Base-by-base conservation (phyloP, 92 coral and sea anemone species). In the Epizoanthus scotinus region DNA sequence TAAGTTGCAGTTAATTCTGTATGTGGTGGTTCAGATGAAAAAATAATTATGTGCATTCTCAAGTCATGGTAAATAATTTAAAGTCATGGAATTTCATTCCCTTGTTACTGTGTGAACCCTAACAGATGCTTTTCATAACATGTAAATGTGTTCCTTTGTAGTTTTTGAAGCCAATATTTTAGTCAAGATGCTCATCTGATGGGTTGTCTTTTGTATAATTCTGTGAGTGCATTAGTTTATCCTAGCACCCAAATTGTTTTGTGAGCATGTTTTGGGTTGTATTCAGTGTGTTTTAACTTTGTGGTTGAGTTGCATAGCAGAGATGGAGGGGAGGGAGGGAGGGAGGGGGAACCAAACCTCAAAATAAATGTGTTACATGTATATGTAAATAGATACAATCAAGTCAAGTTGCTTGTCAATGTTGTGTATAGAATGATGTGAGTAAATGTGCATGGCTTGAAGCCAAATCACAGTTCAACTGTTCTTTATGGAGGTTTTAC, bases 291-390 rank as follows among this genome's bases (percentile, higher is more conserved):
- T 71, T 71, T 71, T 52, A 50, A 52, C 61, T 15, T 26, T 52
- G 44, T 44, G 78, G 62, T 21, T 7, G 34, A 24, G 38, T 34
- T 7, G 29, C 6, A 54, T 71, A 40, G 62, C 13, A 63, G n/a
- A 64, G 47, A 64, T 64, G 10, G 47, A 63, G n/a, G 28, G 47
- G 28, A 14, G 9, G 69, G 69, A 42, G 9, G 69, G 69, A 42
- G 28, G 59, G 57, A 19, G 54, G 19, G 28, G 24, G n/a, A 13
- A 21, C n/a, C 0, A 29, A 71, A 60, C 36, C 63, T 10, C 58
- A 71, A 26, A 71, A 70, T 6, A n/a, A n/a, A n/a, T 13, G 60
- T 70, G 60, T 70, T 70, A 20, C 58, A 1, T 62, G 24, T 18
- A 62, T n/a, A n/a, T n/a, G n/a, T n/a, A n/a, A 5, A 19, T 69